Base-by-base conservation (phyloP, 2,113 vertebrate genomes). In the Macroglossus sobrinus region DNA sequence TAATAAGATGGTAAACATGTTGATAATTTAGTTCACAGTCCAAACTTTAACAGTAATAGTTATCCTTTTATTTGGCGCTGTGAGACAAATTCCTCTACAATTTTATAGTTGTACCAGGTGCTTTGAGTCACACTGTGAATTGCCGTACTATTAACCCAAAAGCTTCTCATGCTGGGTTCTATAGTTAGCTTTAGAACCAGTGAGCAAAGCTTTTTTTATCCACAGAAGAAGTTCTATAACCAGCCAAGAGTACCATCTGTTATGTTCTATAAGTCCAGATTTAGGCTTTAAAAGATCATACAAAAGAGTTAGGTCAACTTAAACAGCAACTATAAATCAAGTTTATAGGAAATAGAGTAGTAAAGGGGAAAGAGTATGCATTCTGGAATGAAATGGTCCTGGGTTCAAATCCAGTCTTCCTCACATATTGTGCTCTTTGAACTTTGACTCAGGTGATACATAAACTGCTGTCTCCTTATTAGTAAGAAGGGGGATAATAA, bases 1-100 rank as follows among this genome's bases (percentile, higher is more conserved):
- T 81, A 91, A n/a, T 93, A 63, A 92, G 87, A 93, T 80, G 30
- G 30, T 91, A 89, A 89, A 82, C 64, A 22, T 84, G 53, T 95
- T 76, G 57, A 38, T 68, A 85, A 72, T 76, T 94, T 84, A 92
- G 40, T 80, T 74, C 68, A 72, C 35, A 92, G 47, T 53, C 47
- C 50, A 90, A 15, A 91, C 30, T 91, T 84, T 76, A 85, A 61
- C 22, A 75, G 13, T 63, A 79, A 64, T 84, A 84, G 33, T 86
- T 93, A 55, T 40, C 59, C 38, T 71, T 86, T 87, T 87, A 33
- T 81, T 76, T 45, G 84, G 28, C 89, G 30, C n/a, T 72, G 4
- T 21, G 21, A 92, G 63, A 96, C 22, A 69, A 35, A 81, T 79
- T 91, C 28, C 38, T 86, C 38, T 71, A 15, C n/a, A 64, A 7